Base-by-base conservation (phyloP, 2,888 invertebrate genomes). In the Tetanocera ferruginea region DNA sequence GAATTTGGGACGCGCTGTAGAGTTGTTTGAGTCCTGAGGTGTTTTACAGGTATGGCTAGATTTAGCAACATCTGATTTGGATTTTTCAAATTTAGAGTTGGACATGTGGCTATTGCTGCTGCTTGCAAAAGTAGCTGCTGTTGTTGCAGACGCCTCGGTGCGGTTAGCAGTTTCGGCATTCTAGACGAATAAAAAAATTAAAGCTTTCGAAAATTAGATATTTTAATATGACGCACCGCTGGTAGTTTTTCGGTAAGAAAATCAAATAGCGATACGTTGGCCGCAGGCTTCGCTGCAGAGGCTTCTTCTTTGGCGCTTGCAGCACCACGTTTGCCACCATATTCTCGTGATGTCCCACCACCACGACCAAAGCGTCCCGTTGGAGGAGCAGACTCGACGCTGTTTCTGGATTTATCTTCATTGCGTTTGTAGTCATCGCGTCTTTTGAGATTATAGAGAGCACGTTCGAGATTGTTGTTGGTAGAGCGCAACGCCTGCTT, bases 181-280 rank as follows among this genome's bases (percentile, higher is more conserved):
- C 74, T 74, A 51, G n/a, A 17, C n/a, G 57, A 25, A 37, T 43
- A 14, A 3, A 43, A 37, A 66, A 72, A 34, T 57, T 43, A 11
- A 49, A 62, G 49, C 9, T 71, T 34, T 17, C 23, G 1, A 51
- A 52, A 11, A 62, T 80, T 37, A 1, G 23, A 57, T 31, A 62
- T 72, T 6, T 43, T 28, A 71, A 67, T 60, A 43, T 51, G 52
- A 14, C 5, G 57, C 8, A 85, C 86, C 43, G 83, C 71, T 71
- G 87, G 88, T 9, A 96, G 90, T 90, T 96, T 96, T 84, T 95
- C 94, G 87, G 96, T 95, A 9, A 96, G 91, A 87, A 95, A 96
- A 88, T 95, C 95, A 88, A 96, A 96, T 3, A 96, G 89, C 0
- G 95, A 95, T 2, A 96, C 93, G 89, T 94, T 94, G 62, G 94